phyloP scores from a whole-genome alignment of 2,888 invertebrate species.

The Altica lythri region DNA sequence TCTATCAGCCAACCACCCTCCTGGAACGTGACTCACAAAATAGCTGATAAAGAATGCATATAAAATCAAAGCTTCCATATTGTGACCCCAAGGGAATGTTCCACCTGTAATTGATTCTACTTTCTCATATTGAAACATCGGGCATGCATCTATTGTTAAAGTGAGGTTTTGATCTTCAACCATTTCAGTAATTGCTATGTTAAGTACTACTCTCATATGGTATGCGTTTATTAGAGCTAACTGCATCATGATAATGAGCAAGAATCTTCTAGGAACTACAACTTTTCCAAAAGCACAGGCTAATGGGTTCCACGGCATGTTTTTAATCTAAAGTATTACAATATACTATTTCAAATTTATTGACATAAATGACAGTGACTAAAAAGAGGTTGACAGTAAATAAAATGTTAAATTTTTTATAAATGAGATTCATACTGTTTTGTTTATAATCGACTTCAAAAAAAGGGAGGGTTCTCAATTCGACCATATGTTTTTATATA shows the following conservation, averaged over 20 bases:
- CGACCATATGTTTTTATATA: too few relatives aligned
- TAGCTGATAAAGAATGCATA: slow-evolving; percentile 87
- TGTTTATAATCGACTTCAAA: too few relatives aligned
- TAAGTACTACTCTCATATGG: slow-evolving; percentile 51
- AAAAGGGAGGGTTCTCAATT: too few relatives aligned
- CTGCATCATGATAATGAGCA: slow-evolving; percentile 60
- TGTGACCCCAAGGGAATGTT: slow-evolving; percentile 67
- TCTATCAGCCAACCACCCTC: slow-evolving; percentile 76
- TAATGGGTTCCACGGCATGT: slow-evolving; percentile 32
- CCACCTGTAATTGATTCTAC: slow-evolving; percentile 21
- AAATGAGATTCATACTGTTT: too few relatives aligned
- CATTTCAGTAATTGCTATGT: slow-evolving; percentile 55
- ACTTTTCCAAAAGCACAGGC: slow-evolving; percentile 31
- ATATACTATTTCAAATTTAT: too few relatives aligned
- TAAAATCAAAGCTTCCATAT: slow-evolving; percentile 74
- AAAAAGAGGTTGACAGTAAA: too few relatives aligned
- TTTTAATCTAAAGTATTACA: too few relatives aligned
- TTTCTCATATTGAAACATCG: slow-evolving; percentile 12
- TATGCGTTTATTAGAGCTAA: slow-evolving; percentile 52
- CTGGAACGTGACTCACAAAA: slow-evolving; percentile 80
- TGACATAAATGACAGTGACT: too few relatives aligned
- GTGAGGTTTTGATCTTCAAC: slow-evolving; percentile 33
- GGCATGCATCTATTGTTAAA: slow-evolving; percentile 23
- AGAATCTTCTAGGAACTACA: slow-evolving; percentile 57
- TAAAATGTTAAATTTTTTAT: too few relatives aligned